Percentiles rank a stretch among this genome's conserved stretches.
Conservation (phyloP, 2,797 vertebrate species). For the Balearica regulorum region DNA sequence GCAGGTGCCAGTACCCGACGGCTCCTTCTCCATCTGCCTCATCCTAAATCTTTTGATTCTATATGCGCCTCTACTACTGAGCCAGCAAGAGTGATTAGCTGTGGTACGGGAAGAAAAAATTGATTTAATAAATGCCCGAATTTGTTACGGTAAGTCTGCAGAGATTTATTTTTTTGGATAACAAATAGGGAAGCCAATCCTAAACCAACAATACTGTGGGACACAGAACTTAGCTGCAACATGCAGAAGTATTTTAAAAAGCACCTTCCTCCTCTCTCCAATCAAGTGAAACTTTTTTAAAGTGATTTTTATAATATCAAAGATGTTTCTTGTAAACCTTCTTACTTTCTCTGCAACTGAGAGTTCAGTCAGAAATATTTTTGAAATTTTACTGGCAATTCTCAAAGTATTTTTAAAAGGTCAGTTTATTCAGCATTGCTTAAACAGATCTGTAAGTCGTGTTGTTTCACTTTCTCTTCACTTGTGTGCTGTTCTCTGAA, state of each 20-base stretch:
- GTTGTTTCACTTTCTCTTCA: neutral
- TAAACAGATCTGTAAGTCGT: neutral
- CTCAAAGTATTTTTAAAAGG: neutral
- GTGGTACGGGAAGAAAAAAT: neutral
- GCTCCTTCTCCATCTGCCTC: neutral
- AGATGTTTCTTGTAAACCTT: neutral
- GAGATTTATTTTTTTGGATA: neutral
- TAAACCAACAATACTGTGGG: neutral
- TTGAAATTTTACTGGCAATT: neutral
- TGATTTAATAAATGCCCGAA: no score
- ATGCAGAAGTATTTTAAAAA: neutral
- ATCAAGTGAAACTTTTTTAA: neutral
- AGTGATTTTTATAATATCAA: neutral
- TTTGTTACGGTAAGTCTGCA: neutral
- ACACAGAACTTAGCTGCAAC: neutral
- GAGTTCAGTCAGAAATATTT: neutral
- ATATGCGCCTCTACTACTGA: neutral
- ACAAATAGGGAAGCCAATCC: neutral
- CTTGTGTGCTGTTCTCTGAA: neutral
- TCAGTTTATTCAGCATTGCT: neutral
- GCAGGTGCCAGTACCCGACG: rapidly evolving
- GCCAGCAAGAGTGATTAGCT: neutral
- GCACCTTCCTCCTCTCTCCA: neutral
- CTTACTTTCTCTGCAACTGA: neutral
- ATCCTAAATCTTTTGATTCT: neutral